A percentile compares a stretch with the other conserved stretches of the same genome.
These are phyloP conservation scores for Lepidotrigona ventralis DNA, from an alignment of 1,140 invertebrate genomes.

Conservation along the genomic window DNA sequence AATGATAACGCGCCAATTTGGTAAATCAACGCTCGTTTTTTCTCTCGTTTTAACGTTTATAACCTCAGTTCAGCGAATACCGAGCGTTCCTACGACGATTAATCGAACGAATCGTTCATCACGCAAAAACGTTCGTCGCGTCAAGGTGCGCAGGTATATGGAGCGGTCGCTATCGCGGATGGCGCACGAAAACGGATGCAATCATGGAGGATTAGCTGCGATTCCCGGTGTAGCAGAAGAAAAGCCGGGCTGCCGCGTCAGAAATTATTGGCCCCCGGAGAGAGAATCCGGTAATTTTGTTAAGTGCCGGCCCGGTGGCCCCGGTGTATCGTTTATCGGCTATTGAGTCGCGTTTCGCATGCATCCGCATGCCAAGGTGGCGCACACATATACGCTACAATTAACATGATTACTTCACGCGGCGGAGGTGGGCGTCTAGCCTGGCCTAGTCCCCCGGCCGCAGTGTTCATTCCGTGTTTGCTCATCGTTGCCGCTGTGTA, in stretches of 20 bases:
- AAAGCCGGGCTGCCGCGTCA: not conserved
- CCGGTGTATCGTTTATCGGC: slow-evolving; percentile 37
- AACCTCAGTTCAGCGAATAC: no score
- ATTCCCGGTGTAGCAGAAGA: slow-evolving; percentile 4
- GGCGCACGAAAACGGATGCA: not conserved
- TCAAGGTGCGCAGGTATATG: no score
- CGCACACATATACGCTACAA: slow-evolving; percentile 31
- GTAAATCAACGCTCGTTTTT: no score
- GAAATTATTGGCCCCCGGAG: slow-evolving; percentile 18
- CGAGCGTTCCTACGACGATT: no score
- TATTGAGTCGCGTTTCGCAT: slow-evolving; percentile 19
- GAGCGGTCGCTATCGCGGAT: no score
- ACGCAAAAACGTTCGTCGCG: no score
- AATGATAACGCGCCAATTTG: no score
- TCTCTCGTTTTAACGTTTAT: no score
- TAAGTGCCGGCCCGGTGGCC: not conserved
- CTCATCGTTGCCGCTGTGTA: slow-evolving; percentile 43
- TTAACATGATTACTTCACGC: slow-evolving; percentile 47
- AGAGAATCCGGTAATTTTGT: slow-evolving; percentile 31
- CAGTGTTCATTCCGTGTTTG: slow-evolving; percentile 42
- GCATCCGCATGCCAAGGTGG: not conserved
- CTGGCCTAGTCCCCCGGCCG: not conserved
- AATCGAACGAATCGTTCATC: no score
- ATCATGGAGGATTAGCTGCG: not conserved
- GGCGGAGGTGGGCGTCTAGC: not conserved